Evolutionary conservation across 2,113 vertebrate species (phyloP), one percentile per base, ranked within the genome.

Genomic region (Oncorhynchus mykiss): DNA sequence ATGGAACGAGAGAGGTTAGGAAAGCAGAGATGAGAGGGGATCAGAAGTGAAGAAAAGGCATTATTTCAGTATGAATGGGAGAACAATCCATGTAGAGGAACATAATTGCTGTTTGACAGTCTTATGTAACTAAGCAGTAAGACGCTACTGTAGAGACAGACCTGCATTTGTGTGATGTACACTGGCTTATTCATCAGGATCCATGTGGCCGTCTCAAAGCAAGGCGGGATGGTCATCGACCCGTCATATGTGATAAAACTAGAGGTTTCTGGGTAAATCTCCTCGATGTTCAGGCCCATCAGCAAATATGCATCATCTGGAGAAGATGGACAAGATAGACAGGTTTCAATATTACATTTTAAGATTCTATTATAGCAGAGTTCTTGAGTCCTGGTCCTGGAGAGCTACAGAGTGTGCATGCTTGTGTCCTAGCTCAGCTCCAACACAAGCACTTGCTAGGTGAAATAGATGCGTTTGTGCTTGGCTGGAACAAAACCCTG

Each of bases 101-200:
- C 51, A 18, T 54, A 5, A 18, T 54, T 54, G 51, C 51, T 54
- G 51, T 54, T 14, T 54, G 51, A 54, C 51, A 14, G 16, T 54
- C 13, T 54, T 18, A 18, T 18, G 12, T 4, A 54, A 11, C 9
- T 45, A 14, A 54, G 51, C 51, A 54, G 51, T 16, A 54, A 54
- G 51, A 18, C 18, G 51, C 18, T 18, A 29, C 7, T 0, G 29
- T 18, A n/a, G 29, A 70, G 13, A 70, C 86, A 94, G 92, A 99
- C 98, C 98, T 99, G 98, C 98, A 99, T 98, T 86, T 97, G 95
- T 69, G 97, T 99, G 87, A 99, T 96, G 80, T 99, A 99, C 88
- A 99, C 96, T 1, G 98, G 98, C 80, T 99, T 99, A 91, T 99
- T 99, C 97, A 99, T 99, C 90, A 99, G 95, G 87, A 99, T 96